phyloP scores from a whole-genome alignment of 2,888 invertebrate species.

The Labia minor region DNA sequence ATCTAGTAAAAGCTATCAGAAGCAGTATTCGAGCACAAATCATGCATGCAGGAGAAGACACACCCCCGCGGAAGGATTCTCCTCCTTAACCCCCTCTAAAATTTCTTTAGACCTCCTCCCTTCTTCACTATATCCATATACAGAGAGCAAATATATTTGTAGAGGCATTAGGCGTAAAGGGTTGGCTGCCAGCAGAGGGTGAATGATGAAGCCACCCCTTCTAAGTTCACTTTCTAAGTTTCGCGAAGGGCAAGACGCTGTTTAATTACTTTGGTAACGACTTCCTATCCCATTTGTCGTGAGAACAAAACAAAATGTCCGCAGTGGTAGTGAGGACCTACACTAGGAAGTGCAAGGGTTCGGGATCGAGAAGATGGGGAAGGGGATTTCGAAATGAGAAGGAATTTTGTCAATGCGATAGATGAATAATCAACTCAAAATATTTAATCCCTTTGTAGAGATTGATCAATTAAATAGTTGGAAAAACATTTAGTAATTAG shows the following conservation, averaged over 20 bases:
- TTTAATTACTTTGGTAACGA: conserved; percentile 23
- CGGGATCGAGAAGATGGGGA: background rate
- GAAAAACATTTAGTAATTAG: no score
- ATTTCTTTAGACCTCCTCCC: background rate
- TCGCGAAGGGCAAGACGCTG: conserved; percentile 17
- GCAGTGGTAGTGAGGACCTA: background rate
- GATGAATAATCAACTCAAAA: background rate
- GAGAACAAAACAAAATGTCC: conserved; percentile 13
- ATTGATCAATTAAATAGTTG: no score
- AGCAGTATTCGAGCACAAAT: conserved; percentile 8
- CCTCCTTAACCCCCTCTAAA: conserved; percentile 13
- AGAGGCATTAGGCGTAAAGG: conserved; percentile 13
- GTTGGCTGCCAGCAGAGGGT: conserved; percentile 7
- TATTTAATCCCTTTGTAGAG: background rate
- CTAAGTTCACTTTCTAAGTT: conserved; percentile 17
- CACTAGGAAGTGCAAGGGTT: background rate
- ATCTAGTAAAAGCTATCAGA: conserved; percentile 13
- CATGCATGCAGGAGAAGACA: background rate
- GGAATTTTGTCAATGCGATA: background rate
- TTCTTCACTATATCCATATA: background rate
- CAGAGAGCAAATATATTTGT: background rate
- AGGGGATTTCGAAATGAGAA: background rate
- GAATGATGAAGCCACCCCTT: background rate
- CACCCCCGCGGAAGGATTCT: background rate
- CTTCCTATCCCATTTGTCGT: conserved; percentile 23